These are phyloP conservation scores for Craseonycteris thonglongyai DNA, from an alignment of 2,113 vertebrate genomes.

Conservation along the genomic window DNA sequence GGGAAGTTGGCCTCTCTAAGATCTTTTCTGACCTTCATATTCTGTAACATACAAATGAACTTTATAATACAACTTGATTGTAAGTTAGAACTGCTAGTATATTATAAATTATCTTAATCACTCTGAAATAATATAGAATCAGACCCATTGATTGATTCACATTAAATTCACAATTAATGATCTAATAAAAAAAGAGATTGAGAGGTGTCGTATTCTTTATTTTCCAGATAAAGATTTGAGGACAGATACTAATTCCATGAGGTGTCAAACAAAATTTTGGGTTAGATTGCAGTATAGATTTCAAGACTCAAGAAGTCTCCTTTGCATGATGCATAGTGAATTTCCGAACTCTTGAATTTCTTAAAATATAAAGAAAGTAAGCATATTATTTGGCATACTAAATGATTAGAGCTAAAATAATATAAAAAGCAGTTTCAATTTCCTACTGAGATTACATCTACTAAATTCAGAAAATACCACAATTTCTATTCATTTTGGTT, in stretches of 20 bases:
- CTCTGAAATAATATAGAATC: background rate
- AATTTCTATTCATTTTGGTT: background rate
- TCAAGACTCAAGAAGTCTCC: background rate
- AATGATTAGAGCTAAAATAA: background rate
- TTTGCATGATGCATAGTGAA: background rate
- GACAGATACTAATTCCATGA: background rate
- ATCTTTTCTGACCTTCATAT: constrained; percentile 31
- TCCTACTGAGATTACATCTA: background rate
- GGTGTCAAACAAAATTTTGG: background rate
- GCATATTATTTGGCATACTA: background rate
- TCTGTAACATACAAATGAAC: constrained; percentile 5
- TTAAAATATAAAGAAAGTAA: background rate
- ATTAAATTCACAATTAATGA: background rate
- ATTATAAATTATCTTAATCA: background rate
- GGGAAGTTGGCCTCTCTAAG: background rate
- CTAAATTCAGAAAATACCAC: background rate
- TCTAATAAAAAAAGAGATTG: background rate
- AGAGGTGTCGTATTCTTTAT: background rate
- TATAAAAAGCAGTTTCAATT: background rate
- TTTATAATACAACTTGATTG: background rate
- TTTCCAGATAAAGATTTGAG: background rate
- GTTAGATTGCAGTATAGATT: background rate
- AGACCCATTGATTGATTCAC: background rate
- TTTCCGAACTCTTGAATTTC: background rate
- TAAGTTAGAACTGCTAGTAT: background rate